phyloP scores from a whole-genome alignment of 1,140 invertebrate species.

The Plodia interpunctella region DNA sequence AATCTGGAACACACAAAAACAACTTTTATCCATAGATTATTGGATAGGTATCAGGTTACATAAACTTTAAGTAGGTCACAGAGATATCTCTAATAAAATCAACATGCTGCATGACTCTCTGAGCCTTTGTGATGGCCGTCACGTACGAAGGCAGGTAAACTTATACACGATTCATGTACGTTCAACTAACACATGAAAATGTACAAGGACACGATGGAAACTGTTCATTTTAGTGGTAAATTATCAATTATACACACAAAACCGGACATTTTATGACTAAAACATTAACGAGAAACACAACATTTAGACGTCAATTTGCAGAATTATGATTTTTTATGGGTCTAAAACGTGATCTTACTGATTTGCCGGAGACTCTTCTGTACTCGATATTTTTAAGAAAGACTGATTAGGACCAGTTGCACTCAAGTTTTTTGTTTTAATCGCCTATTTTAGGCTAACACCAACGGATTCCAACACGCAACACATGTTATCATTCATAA shows the following conservation, averaged over 20 bases:
- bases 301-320: not conserved
- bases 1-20: constrained; percentile 21
- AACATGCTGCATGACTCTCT: not conserved
- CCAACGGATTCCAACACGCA: constrained; percentile 29
- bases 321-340: not conserved
- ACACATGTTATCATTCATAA: constrained; percentile 64
- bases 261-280: not conserved
- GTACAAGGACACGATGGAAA: not conserved
- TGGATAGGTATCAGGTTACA: constrained; percentile 42
- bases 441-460: constrained; percentile 35
- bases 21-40: constrained; percentile 8
- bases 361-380: constrained; percentile 32
- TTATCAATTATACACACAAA: not conserved
- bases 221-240: not conserved
- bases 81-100: not conserved
- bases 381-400: constrained; percentile 17
- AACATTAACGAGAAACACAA: not conserved
- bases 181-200: constrained; percentile 10
- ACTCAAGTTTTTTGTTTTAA: constrained; percentile 17
- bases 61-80: constrained; percentile 49
- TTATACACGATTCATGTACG: constrained; percentile 11
- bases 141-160: constrained; percentile 33
- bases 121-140: constrained; percentile 34
- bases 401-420: constrained; percentile 12
- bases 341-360: constrained; percentile 26